phyloP scores from a whole-genome alignment of 1,140 invertebrate species.

The Camponotus vicinus region DNA sequence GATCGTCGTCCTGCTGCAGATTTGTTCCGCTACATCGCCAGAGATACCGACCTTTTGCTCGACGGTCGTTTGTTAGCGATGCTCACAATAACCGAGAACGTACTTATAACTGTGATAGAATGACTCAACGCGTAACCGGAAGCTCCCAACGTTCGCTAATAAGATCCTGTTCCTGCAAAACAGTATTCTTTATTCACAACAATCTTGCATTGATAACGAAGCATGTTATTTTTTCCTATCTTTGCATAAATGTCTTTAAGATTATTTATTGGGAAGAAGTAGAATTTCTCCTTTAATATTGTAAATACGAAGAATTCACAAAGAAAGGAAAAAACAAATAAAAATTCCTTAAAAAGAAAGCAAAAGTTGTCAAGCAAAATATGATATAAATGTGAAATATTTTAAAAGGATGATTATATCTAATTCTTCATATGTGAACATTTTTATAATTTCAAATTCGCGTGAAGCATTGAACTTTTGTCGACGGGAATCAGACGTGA shows the following conservation, averaged over 20 bases:
- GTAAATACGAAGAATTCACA: neutral
- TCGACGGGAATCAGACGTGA: constrained; percentile 51
- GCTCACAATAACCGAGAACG: constrained; percentile 8
- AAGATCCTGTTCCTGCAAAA: neutral
- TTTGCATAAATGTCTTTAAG: neutral
- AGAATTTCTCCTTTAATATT: neutral
- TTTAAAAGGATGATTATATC: neutral
- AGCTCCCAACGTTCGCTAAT: constrained; percentile 17
- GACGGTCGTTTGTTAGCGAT: neutral
- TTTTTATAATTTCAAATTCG: constrained; percentile 30
- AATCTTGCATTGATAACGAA: neutral
- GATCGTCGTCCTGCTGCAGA: constrained; percentile 72
- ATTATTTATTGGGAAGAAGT: neutral
- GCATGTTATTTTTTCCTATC: neutral
- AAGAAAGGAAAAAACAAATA: neutral
- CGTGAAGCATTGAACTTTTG: constrained; percentile 66
- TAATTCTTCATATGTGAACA: neutral
- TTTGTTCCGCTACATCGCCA: constrained; percentile 80
- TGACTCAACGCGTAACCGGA: constrained; percentile 50
- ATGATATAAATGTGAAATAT: constrained; percentile 10
- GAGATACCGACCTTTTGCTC: constrained; percentile 48
- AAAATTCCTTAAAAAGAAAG: neutral
- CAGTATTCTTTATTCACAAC: neutral
- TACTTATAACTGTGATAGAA: constrained; percentile 21
- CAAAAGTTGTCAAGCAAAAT: neutral